phyloP scores from a whole-genome alignment of 2,888 invertebrate genomes.

The Neoascia interrupta region DNA sequence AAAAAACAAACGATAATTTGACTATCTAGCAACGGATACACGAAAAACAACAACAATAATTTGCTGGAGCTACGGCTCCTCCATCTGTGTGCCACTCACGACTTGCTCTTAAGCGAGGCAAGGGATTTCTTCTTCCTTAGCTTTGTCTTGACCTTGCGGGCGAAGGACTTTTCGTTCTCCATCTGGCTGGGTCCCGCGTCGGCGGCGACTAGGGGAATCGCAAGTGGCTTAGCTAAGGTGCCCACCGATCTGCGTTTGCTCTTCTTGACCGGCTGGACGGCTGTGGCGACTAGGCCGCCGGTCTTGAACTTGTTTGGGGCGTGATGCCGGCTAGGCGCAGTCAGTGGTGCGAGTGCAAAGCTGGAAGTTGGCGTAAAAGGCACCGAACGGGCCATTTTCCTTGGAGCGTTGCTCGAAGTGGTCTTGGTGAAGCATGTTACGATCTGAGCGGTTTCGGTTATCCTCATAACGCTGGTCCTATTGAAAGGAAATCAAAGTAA shows the following conservation, averaged over 20 bases:
- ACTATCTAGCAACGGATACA: slow-evolving; percentile 47
- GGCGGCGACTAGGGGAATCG: slow-evolving; percentile 20
- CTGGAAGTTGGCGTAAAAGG: slow-evolving; percentile 26
- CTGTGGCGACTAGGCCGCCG: slow-evolving; percentile 83
- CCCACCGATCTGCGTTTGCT: slow-evolving; percentile 15
- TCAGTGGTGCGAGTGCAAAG: slow-evolving; percentile 47
- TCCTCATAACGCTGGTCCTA: too few species aligned
- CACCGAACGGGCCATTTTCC: slow-evolving; percentile 79
- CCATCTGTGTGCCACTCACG: not conserved
- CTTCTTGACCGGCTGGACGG: slow-evolving; percentile 74
- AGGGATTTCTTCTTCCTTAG: slow-evolving; percentile 74
- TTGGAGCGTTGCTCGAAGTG: slow-evolving; percentile 5
- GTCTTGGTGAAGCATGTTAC: slow-evolving; percentile 73
- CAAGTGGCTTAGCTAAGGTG: slow-evolving; percentile 21
- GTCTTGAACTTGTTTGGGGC: slow-evolving; percentile 81
- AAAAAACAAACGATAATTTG: slow-evolving; percentile 51
- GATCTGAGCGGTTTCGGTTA: slow-evolving; percentile 75
- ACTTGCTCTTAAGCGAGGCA: slow-evolving; percentile 40
- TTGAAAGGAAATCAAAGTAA: slow-evolving; percentile 23
- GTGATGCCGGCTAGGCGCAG: slow-evolving; percentile 45
- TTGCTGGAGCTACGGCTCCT: not conserved
- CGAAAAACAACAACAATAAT: slow-evolving; percentile 4
- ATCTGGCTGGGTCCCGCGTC: slow-evolving; percentile 71
- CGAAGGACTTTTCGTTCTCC: slow-evolving; percentile 80
- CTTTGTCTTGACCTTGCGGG: slow-evolving; percentile 76